Conservation (phyloP, 1,140 invertebrate species). For the Scaptomyza graminum region DNA sequence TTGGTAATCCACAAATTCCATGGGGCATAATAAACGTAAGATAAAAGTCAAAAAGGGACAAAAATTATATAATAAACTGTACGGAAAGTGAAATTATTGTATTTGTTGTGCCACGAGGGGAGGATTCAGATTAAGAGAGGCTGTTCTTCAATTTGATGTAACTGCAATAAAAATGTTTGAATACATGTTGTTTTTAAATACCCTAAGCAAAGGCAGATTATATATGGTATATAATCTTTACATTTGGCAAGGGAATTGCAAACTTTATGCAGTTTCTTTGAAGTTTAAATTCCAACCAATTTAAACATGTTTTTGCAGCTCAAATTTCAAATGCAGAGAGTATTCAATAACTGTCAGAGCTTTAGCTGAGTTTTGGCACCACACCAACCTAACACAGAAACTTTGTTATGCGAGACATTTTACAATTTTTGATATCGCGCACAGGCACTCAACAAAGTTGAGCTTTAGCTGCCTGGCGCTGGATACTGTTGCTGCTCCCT, state of each 20-base stretch:
- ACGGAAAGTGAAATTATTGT: slow-evolving; percentile 76
- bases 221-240: background rate
- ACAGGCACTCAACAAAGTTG: slow-evolving; percentile 43
- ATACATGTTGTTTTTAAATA: slow-evolving; percentile 20
- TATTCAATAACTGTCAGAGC: slow-evolving; percentile 27
- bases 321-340: slow-evolving; percentile 18
- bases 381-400: slow-evolving; percentile 8
- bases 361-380: slow-evolving; percentile 5
- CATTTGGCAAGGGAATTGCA: background rate
- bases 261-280: background rate
- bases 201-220: background rate
- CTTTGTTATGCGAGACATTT: slow-evolving; percentile 51
- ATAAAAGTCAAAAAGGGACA: slow-evolving; percentile 83
- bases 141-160: slow-evolving; percentile 37
- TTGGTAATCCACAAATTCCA: slow-evolving; percentile 76
- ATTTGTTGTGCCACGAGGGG: slow-evolving; percentile 23
- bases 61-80: slow-evolving; percentile 83
- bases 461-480: slow-evolving; percentile 23
- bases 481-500: slow-evolving; percentile 7
- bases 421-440: slow-evolving; percentile 51
- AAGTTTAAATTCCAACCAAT: no score
- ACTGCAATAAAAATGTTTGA: slow-evolving; percentile 49
- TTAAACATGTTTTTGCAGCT: background rate
- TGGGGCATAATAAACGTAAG: slow-evolving; percentile 82
- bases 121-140: no score